Conservation (phyloP, 2,797 vertebrate species). For the Mormyrops boulengeri region DNA sequence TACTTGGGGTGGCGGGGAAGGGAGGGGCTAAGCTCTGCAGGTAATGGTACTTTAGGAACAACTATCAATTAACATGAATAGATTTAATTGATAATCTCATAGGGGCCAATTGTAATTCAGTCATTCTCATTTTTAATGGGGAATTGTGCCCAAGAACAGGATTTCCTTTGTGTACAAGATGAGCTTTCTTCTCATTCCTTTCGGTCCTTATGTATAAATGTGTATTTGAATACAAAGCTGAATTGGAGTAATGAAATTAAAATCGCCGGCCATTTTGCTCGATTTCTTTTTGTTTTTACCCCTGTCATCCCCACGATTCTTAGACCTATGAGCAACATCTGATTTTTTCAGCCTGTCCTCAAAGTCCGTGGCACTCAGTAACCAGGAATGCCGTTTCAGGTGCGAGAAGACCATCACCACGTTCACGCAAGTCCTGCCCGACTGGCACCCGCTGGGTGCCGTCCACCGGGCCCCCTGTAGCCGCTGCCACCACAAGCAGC, state of each 20-base stretch:
- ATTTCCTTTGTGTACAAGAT: neutral
- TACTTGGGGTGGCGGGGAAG: neutral
- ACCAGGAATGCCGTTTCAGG: slow-evolving; percentile 45
- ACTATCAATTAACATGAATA: neutral
- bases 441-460: slow-evolving; percentile 81
- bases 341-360: neutral
- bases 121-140: neutral
- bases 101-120: neutral
- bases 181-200: neutral
- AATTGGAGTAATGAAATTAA: neutral
- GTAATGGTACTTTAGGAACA: neutral
- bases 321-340: neutral
- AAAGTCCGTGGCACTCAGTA: neutral
- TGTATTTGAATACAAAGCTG: neutral
- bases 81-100: neutral
- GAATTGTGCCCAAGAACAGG: neutral
- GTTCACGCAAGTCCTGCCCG: slow-evolving; percentile 69
- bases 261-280: neutral
- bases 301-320: neutral
- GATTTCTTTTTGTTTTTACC: neutral
- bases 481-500: slow-evolving; percentile 62
- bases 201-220: neutral
- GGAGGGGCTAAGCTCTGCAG: neutral
- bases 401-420: slow-evolving; percentile 69
- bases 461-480: slow-evolving; percentile 70